Evolutionary conservation across 2,888 invertebrate species (phyloP), one percentile per base, ranked within the genome.

Genomic region (Galerucella calmariensis): DNA sequence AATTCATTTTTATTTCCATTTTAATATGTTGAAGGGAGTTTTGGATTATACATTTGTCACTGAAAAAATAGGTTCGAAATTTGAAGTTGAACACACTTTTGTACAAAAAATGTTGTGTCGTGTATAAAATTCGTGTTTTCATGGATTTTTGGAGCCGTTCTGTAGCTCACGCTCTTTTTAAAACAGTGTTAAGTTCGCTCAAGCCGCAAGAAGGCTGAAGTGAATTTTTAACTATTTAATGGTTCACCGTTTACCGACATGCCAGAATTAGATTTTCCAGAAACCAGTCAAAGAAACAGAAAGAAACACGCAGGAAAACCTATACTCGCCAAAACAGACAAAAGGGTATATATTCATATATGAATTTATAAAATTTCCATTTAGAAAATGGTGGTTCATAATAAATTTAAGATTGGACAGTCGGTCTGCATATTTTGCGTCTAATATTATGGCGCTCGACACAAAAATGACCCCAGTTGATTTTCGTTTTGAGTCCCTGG

Each of bases 331-430:
- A 66, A 75, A 27, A 78, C 73, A 73, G 77, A 73, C 72, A 62
- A 76, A 72, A 77, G 62, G 74, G 76, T 72, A 81, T 79, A 81
- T 83, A 83, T 83, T 82, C 83, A 83, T 82, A 85, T 84, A 86
- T 87, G 86, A 87, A 87, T 87, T 85, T 86, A 85, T 87, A 87
- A 87, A 86, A 85, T 85, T 86, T 86, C 87, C 86, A 87, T 87
- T 87, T 86, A 82, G 85, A 85, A 87, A 86, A 86, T 87, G 85
- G 85, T 81, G 81, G 79, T 81, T 86, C 86, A 87, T 87, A 82
- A 86, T 83, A 86, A 82, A 87, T 87, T 86, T 84, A 87, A 78
- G 78, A 84, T 82, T 84, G 86, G 86, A 83, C 86, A 86, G 86
- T 86, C 82, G 81, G 84, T 85, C 83, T 85, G 84, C 84, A 85